Percentiles rank a stretch among this genome's conserved stretches.
These are phyloP conservation scores for Stenchaetothrips biformis DNA, from an alignment of 2,888 invertebrate genomes.

Conservation along the genomic window DNA sequence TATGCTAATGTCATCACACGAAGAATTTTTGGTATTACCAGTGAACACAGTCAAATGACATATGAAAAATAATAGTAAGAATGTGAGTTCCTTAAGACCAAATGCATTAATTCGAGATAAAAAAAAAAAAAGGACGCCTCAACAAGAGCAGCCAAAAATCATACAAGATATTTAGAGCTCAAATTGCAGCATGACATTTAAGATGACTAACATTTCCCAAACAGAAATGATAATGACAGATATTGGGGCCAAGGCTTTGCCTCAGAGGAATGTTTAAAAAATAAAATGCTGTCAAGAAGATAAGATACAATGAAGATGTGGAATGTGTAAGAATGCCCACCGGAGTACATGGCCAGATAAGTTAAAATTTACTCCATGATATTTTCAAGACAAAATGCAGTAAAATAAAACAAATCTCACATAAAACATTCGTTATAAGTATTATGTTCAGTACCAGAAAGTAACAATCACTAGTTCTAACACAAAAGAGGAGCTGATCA, in stretches of 20 bases:
- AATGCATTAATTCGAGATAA: too few relatives aligned
- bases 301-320: not conserved
- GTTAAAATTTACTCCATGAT: not conserved
- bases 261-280: too few relatives aligned
- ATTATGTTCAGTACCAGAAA: too few relatives aligned
- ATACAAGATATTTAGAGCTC: too few relatives aligned
- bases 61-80: not conserved
- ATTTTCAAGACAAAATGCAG: not conserved
- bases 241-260: too few relatives aligned
- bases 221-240: too few relatives aligned
- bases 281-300: not conserved
- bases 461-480: not conserved
- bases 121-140: too few relatives aligned
- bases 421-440: too few relatives aligned
- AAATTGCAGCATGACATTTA: too few relatives aligned
- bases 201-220: too few relatives aligned
- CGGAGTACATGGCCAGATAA: not conserved
- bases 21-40: not conserved
- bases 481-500: not conserved
- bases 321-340: conserved; percentile 3
- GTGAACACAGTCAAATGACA: not conserved
- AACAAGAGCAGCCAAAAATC: too few relatives aligned
- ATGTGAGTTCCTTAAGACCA: not conserved
- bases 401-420: not conserved
- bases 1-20: not conserved